Evolutionary conservation across 2,113 vertebrate genomes (phyloP), one percentile per base, ranked within the genome.

Genomic region (Vidua chalybeata): DNA sequence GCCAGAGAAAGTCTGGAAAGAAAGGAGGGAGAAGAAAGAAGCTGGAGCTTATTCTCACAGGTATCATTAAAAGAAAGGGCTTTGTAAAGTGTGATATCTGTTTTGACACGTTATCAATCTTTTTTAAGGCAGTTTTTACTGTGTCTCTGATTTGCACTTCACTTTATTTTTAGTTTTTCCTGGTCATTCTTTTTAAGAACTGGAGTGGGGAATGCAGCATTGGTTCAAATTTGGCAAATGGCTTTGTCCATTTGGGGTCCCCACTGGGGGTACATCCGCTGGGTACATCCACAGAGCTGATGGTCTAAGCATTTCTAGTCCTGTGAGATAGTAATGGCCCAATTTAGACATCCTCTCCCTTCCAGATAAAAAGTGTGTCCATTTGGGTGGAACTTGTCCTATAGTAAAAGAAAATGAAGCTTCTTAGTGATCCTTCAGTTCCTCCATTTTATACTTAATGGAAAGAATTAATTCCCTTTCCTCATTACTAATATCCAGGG

Each of bases 1-100:
- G 89, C 85, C 94, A 93, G 89, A 94, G 66, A 87, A 95, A 90
- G 74, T 72, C 33, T 85, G 75, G 61, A 84, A 83, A 91, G 74
- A 7, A 61, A 10, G 24, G 23, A 93, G 64, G 63, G 52, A 92
- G 46, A 51, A 81, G 39, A 90, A 87, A 72, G 56, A 95, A 86
- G 45, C 18, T 80, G 59, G 59, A 90, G 19, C 52, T 83, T 93
- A 82, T 71, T 94, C 85, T 93, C 45, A 64, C 71, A 93, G 61
- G 39, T 92, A 41, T 59, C 52, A 11, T 88, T 86, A 85, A 63
- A 90, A 77, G 37, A 80, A 83, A 77, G 48, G 64, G 39, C 49
- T 74, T 86, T 86, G 27, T 87, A 67, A 82, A 83, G 64, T 19
- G 16, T 67, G 39, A 15, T 93, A 49, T 27, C 84, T 33, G 39